Evolutionary conservation across 2,113 vertebrate species (phyloP), one percentile per base, ranked within the genome.

Genomic region (Lates calcarifer): DNA sequence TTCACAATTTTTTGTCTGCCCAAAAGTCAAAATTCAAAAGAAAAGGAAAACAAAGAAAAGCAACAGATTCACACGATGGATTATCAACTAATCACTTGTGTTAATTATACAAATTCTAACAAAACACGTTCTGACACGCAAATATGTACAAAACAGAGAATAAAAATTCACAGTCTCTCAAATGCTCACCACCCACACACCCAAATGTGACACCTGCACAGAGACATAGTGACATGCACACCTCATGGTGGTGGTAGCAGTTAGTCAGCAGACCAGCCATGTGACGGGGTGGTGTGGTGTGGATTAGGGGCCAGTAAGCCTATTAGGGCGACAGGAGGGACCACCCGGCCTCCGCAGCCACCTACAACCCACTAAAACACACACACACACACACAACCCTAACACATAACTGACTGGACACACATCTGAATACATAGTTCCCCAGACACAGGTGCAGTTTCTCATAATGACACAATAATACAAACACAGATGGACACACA

Each of bases 231-330:
- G n/a, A 83, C 57, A 79, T 70, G 66, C 73, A 89, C 17, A 79
- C 77, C 84, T 85, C 84, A 85, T 71, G 88, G 75, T 51, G 65
- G 70, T 67, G 45, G 85, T 74, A n/a, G 84, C 81, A 51, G 86
- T 90, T 82, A 92, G 92, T 94, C 93, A 93, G 91, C 90, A 93
- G 93, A 93, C 90, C 57, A 18, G 81, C 84, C 92, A 92, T 92
- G 93, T 94, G 93, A 94, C 68, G 37, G 87, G 79, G 85, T 89
- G 84, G 90, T 84, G 89, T 89, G 89, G 81, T 85, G 79, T 92
- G 92, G 92, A 94, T 94, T 94, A 94, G 84, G 82, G 87, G 79
- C 85, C 89, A 88, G 66, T 93, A 94, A 93, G 90, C 93, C 89
- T 92, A 93, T 94, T 93, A 93, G 73, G 87, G 89, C 74, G 87